phyloP scores from a whole-genome alignment of 1,140 invertebrate genomes.

The Liolophura sinensis region DNA sequence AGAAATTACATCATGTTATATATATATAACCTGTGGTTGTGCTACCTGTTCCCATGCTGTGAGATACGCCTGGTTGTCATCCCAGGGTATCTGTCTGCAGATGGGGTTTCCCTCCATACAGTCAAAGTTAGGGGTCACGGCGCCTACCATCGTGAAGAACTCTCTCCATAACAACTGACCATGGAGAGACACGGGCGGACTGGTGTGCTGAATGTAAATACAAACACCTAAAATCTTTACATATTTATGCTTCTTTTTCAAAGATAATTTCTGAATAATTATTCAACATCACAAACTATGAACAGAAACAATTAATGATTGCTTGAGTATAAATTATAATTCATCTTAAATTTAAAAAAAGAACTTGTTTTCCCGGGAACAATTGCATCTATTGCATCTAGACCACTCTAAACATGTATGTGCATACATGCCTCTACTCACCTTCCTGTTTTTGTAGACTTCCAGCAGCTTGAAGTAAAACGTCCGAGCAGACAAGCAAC shows the following conservation, averaged over 20 bases:
- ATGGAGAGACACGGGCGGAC: conserved; percentile 80
- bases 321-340: no score
- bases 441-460: conserved; percentile 72
- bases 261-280: no score
- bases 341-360: no score
- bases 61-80: conserved; percentile 78
- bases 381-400: no score
- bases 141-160: conserved; percentile 87
- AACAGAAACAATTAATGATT: no score
- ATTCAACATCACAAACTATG: no score
- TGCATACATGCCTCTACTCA: conserved; percentile 11
- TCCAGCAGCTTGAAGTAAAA: conserved; percentile 84
- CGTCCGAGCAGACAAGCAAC: conserved; percentile 80
- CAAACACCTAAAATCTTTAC: no score
- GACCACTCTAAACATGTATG: no score
- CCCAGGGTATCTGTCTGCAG: conserved; percentile 89
- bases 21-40: conserved; percentile 18
- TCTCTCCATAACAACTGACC: conserved; percentile 87
- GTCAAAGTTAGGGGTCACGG: conserved; percentile 86
- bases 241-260: no score
- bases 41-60: conserved; percentile 86
- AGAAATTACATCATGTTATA: no score
- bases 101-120: conserved; percentile 86
- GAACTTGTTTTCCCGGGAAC: no score
- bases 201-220: conserved; percentile 16